A percentile compares a stretch with the other conserved stretches of the same genome.
These are phyloP conservation scores for Helarctos malayanus DNA, from an alignment of 2,797 vertebrate species.

Conservation along the genomic window DNA sequence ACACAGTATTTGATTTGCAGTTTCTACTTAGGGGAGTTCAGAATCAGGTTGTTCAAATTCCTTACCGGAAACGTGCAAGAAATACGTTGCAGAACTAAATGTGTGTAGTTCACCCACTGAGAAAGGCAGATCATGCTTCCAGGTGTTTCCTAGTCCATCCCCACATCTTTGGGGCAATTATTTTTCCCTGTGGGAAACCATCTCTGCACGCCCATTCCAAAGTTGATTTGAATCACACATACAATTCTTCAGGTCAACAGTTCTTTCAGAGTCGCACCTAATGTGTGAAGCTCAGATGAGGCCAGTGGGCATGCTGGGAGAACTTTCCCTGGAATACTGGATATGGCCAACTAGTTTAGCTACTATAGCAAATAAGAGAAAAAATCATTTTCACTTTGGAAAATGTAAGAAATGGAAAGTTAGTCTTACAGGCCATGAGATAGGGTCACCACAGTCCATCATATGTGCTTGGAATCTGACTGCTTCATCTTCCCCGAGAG, in stretches of 20 bases:
- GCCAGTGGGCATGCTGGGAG: not conserved
- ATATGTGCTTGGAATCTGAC: not conserved
- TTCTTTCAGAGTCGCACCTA: slow-evolving; percentile 1
- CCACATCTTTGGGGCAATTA: not conserved
- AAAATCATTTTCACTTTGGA: not conserved
- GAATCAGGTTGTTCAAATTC: not conserved
- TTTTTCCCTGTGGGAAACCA: not conserved
- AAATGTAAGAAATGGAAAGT: not conserved
- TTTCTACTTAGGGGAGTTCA: not conserved
- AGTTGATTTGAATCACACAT: not conserved
- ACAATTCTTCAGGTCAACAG: not conserved
- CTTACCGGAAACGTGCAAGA: not conserved
- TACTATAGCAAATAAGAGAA: accelerated
- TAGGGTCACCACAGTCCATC: not conserved
- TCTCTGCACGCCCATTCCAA: not conserved
- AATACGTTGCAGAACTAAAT: not conserved
- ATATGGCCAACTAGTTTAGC: slow-evolving; percentile 65
- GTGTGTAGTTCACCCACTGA: not conserved
- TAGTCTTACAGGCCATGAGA: accelerated
- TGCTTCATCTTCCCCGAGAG: not conserved
- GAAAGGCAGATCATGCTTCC: not conserved
- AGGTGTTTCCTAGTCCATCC: not conserved
- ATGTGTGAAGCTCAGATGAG: not conserved
- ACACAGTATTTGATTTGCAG: not conserved
- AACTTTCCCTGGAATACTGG: not conserved